Base-by-base conservation (phyloP, 2,797 vertebrate genomes). In the Acanthurus lineatus region DNA sequence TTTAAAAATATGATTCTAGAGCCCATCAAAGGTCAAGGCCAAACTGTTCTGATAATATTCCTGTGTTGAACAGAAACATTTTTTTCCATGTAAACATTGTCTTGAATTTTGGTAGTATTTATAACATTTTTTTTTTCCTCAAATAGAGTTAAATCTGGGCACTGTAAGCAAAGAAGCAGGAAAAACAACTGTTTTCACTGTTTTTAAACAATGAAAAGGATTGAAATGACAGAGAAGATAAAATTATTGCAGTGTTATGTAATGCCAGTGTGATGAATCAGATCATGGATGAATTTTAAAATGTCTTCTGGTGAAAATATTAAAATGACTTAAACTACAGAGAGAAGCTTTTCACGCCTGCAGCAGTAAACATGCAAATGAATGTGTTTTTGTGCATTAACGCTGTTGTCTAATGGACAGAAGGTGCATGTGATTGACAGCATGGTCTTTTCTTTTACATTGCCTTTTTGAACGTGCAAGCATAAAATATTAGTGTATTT, bases 11-110 rank as follows among this genome's bases (percentile, higher is more conserved):
- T 3, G n/a, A 3, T 45, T 44, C 0, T 0, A 28, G 38, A 60
- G 2, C 51, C 56, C 82, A 76, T 82, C 85, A 79, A 68, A 74
- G 86, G 73, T 83, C 70, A 73, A 65, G 58, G 62, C 28, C 53
- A 14, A 16, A 53, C 1, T n/a, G 45, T 56, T 22, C 45, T 35
- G 1, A n/a, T 22, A 8, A 45, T 49, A 48, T 19, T 1, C 15
- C 4, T 16, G 2, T 3, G 7, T 5, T 35, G 6, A 59, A 9
- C 38, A 17, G 10, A 0, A 59, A 19, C 9, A 6, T 10, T 38
- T 63, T 8, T 25, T 5, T 35, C 32, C 0, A 32, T 28, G 8
- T 17, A 25, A 32, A 38, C 32, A 35, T 7, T 35, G 32, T 35
- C 32, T 35, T 35, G 32, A 35, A 35, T 35, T 35, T 35, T 35